Conservation (phyloP, 2,113 vertebrate species). For the Barbus barbus region DNA sequence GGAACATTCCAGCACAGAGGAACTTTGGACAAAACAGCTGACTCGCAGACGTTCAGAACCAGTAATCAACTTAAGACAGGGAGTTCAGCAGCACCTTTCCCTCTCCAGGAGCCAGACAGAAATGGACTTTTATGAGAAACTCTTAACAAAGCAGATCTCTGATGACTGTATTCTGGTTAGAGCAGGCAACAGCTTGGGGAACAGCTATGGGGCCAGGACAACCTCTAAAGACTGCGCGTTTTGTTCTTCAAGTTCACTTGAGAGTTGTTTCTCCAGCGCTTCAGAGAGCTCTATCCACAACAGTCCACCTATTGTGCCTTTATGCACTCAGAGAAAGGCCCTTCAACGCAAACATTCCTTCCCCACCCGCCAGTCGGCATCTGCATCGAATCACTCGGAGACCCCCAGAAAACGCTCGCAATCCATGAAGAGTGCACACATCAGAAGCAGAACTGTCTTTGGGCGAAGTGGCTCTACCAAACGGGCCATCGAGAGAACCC, state of each 20-base stretch:
- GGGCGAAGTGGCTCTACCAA: conserved; percentile 46
- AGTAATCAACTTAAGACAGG: conserved; percentile 60
- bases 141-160: conserved; percentile 63
- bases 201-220: not conserved
- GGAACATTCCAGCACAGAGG: not conserved
- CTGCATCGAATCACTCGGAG: conserved; percentile 60
- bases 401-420: conserved; percentile 75
- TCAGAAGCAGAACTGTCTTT: conserved; percentile 62
- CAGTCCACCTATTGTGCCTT: conserved; percentile 70
- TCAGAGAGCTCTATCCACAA: conserved; percentile 74
- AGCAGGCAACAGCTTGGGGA: not conserved
- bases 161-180: conserved; percentile 60
- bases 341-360: conserved; percentile 75
- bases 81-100: conserved; percentile 59
- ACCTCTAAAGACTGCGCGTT: conserved; percentile 37
- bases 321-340: conserved; percentile 65
- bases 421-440: conserved; percentile 68
- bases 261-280: conserved; percentile 65
- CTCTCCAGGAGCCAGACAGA: conserved; percentile 78
- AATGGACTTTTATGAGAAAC: conserved; percentile 48
- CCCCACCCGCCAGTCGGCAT: conserved; percentile 57
- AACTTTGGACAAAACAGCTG: conserved; percentile 49
- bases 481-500: conserved; percentile 59
- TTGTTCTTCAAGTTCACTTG: conserved; percentile 72
- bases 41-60: conserved; percentile 82